phyloP scores from a whole-genome alignment of 2,797 vertebrate species.

The Argentina silus region DNA sequence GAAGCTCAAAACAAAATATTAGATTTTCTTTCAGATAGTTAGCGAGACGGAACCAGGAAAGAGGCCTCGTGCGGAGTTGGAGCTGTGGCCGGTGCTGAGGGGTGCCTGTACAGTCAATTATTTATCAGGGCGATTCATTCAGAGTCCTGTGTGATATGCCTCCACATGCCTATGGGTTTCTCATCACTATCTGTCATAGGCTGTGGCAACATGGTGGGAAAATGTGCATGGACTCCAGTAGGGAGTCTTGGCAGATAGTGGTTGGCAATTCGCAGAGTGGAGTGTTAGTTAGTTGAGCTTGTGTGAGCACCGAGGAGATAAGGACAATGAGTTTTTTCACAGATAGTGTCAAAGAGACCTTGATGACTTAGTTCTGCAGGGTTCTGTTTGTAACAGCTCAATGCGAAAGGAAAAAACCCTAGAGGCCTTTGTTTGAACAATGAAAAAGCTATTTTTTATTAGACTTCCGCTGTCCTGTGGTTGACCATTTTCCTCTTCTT shows the following conservation, averaged over 20 bases:
- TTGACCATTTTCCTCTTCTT: too few relatives aligned
- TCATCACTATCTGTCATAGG: conserved; percentile 87
- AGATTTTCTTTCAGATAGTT: conserved; percentile 91
- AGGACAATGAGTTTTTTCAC: not conserved
- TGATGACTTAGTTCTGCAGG: not conserved
- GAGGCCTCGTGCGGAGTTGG: conserved; percentile 48
- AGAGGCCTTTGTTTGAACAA: too few relatives aligned
- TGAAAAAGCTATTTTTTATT: too few relatives aligned
- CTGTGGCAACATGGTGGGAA: conserved; percentile 82
- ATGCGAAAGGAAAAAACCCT: too few relatives aligned
- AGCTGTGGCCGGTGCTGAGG: conserved; percentile 1
- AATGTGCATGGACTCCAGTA: conserved; percentile 80
- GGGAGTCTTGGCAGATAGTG: conserved; percentile 60
- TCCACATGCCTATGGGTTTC: conserved; percentile 82
- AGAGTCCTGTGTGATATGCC: conserved; percentile 81
- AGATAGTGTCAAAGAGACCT: not conserved
- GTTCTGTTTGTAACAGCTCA: too few relatives aligned
- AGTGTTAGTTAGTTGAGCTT: conserved; percentile 61
- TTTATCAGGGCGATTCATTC: conserved; percentile 88
- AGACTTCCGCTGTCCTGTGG: too few relatives aligned
- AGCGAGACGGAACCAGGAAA: conserved; percentile 80
- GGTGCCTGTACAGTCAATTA: conserved; percentile 80
- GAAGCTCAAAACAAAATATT: conserved; percentile 97
- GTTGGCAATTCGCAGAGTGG: conserved; percentile 31
- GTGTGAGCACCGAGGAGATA: conserved; percentile 20